A percentile compares a stretch with the other conserved stretches of the same genome.
phyloP scores from a whole-genome alignment of 2,888 invertebrate species.

The Odontocolon sp. region DNA sequence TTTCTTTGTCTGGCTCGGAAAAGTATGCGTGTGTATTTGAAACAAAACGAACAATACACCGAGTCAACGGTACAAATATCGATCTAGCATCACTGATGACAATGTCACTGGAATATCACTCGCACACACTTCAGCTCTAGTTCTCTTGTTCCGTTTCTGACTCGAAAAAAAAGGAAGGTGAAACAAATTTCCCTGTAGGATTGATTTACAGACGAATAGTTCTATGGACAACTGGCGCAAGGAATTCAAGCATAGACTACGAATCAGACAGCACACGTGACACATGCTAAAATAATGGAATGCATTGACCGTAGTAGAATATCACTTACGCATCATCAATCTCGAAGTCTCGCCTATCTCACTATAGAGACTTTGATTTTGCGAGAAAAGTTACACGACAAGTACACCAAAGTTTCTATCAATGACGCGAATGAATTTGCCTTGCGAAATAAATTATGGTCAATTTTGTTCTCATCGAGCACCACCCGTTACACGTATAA shows the following conservation, averaged over 20 bases:
- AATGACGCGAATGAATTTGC: background rate
- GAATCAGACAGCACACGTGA: background rate
- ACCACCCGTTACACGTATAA: slow-evolving; percentile 20
- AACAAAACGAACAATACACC: too few species aligned
- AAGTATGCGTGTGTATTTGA: too few species aligned
- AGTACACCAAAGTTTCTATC: background rate
- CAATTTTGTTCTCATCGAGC: slow-evolving; percentile 12
- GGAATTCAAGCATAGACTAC: background rate
- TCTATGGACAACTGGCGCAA: background rate
- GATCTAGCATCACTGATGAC: too few species aligned
- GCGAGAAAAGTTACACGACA: too few species aligned
- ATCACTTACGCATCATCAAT: too few species aligned
- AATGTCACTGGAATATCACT: slow-evolving; percentile 11
- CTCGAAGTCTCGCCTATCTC: too few species aligned
- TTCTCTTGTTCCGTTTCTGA: background rate
- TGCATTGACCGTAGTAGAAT: too few species aligned
- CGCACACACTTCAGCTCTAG: background rate
- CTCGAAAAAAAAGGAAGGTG: slow-evolving; percentile 3
- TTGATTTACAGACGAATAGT: slow-evolving; percentile 30
- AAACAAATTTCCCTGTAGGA: slow-evolving; percentile 46
- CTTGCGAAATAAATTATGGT: background rate
- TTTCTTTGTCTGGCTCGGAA: too few species aligned
- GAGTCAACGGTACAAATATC: too few species aligned
- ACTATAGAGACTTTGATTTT: too few species aligned
- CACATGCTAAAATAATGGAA: too few species aligned